These are phyloP conservation scores for Volucella inflata DNA, from an alignment of 2,888 invertebrate genomes.

Conservation along the genomic window DNA sequence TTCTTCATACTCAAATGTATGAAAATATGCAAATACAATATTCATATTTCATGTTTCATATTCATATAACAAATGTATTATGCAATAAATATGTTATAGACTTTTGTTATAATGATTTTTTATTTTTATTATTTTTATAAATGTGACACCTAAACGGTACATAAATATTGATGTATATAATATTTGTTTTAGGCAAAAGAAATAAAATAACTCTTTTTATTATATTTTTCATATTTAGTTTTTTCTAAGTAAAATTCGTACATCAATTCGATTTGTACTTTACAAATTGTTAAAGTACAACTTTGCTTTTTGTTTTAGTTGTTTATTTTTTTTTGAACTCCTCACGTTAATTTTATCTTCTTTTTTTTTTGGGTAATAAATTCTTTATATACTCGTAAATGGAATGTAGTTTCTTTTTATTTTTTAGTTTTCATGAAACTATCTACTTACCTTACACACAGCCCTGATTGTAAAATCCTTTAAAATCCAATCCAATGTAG, in stretches of 20 bases:
- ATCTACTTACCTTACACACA: constrained; percentile 71
- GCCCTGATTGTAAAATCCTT: constrained; percentile 70
- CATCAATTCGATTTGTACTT: constrained; percentile 74
- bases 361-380: constrained; percentile 2
- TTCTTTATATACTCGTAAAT: constrained; percentile 4
- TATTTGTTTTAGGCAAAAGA: constrained; percentile 25
- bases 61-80: constrained; percentile 18
- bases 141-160: constrained; percentile 43
- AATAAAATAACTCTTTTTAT: constrained; percentile 39
- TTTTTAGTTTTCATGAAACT: constrained; percentile 45
- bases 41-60: constrained; percentile 7
- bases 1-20: constrained; percentile 43
- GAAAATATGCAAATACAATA: constrained; percentile 39
- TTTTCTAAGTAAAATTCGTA: constrained; percentile 71
- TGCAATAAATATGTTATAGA: background rate
- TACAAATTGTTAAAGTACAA: constrained; percentile 54
- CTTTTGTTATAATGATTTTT: background rate
- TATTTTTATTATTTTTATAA: constrained; percentile 12
- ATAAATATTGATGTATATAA: constrained; percentile 45
- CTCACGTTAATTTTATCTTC: constrained; percentile 21
- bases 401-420: constrained; percentile 3
- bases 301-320: constrained; percentile 14
- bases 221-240: constrained; percentile 32
- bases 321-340: constrained; percentile 28
- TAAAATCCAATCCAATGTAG: constrained; percentile 47